A percentile compares a stretch with the other conserved stretches of the same genome.
phyloP scores from a whole-genome alignment of 1,140 invertebrate species.

The Batillaria attramentaria region DNA sequence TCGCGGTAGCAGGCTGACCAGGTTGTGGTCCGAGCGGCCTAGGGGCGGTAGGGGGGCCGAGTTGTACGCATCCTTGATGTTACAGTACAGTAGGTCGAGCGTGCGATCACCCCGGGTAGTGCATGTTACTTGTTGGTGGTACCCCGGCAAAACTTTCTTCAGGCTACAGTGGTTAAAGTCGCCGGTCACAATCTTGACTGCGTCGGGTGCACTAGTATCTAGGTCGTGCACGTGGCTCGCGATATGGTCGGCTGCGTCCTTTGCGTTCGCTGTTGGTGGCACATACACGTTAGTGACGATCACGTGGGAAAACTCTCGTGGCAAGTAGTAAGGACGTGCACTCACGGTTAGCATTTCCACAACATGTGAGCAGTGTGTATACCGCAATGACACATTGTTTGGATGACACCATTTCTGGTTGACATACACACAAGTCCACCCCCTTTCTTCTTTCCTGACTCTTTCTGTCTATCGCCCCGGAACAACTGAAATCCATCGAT shows the following conservation, averaged over 20 bases:
- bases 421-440: too few relatives aligned
- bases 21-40: neutral
- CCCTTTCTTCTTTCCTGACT: too few relatives aligned
- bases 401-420: too few relatives aligned
- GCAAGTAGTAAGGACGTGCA: neutral
- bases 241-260: neutral
- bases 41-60: neutral
- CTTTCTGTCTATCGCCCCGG: too few relatives aligned
- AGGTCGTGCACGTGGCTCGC: neutral
- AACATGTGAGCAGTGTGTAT: neutral
- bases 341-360: neutral
- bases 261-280: neutral
- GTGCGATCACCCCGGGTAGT: neutral
- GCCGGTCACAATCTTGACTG: neutral
- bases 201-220: neutral
- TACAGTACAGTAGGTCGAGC: slow-evolving; percentile 4
- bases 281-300: neutral
- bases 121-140: slow-evolving; percentile 1
- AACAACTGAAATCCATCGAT: too few relatives aligned
- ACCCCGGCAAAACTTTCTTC: slow-evolving; percentile 3
- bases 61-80: slow-evolving; percentile 19
- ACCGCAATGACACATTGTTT: neutral
- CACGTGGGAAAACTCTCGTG: neutral
- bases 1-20: neutral
- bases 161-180: slow-evolving; percentile 18